phyloP scores from a whole-genome alignment of 2,797 vertebrate species.

The Esox lucius region DNA sequence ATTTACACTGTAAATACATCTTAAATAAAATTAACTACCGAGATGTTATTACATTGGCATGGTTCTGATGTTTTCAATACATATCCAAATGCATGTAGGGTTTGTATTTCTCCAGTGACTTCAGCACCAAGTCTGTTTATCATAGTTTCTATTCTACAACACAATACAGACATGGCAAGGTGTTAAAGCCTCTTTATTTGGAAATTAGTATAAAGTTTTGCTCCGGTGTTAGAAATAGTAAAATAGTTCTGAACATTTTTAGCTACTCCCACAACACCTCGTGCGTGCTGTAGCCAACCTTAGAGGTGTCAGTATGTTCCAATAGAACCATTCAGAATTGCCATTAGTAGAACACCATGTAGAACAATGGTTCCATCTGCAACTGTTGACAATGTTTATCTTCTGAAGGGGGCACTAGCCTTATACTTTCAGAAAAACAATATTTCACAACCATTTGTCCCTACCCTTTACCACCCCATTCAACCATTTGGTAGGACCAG shows the following conservation, averaged over 20 bases:
- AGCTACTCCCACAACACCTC: constrained; percentile 58
- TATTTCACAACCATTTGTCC: neutral
- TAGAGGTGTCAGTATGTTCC: too few species aligned
- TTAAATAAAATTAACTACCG: constrained; percentile 52
- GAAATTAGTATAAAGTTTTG: constrained; percentile 81
- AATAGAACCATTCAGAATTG: neutral
- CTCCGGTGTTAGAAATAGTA: constrained; percentile 66
- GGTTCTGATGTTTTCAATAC: neutral
- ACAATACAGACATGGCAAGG: constrained; percentile 49
- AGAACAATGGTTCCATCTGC: too few species aligned
- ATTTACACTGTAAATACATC: constrained; percentile 67
- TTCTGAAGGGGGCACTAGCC: neutral
- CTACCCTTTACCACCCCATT: neutral
- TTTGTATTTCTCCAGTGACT: too few species aligned
- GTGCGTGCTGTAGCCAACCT: constrained; percentile 49
- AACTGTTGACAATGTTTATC: too few species aligned
- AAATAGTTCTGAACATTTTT: constrained; percentile 66
- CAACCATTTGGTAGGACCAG: neutral
- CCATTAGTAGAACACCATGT: too few species aligned
- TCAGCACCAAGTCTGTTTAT: too few species aligned
- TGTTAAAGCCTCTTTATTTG: constrained; percentile 80
- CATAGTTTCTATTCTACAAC: neutral
- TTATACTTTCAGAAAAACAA: constrained; percentile 9
- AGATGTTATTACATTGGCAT: constrained; percentile 21
- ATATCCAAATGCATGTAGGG: neutral